A percentile compares a stretch with the other conserved stretches of the same genome.
phyloP scores from a whole-genome alignment of 2,113 vertebrate species.

The Orthonyx spaldingii region DNA sequence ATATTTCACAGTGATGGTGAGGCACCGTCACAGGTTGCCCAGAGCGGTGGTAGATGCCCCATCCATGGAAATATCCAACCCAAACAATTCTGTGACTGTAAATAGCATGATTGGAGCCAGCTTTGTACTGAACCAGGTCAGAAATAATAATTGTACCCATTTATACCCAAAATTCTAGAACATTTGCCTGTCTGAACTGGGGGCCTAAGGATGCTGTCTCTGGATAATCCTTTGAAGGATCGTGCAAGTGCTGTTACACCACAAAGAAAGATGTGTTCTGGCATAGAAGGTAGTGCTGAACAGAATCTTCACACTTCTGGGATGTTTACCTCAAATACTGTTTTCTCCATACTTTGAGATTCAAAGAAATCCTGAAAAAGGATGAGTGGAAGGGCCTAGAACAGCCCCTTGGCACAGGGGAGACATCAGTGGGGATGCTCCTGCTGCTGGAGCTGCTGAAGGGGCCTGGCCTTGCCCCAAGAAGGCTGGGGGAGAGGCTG shows the following conservation, averaged over 20 bases:
- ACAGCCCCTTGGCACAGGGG: not conserved
- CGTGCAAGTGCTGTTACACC: not conserved
- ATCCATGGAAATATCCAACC: not conserved
- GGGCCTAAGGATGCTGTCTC: not conserved
- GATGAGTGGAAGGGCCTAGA: not conserved
- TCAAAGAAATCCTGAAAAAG: not conserved
- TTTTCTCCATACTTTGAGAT: not conserved
- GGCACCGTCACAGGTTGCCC: not conserved
- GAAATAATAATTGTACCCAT: not conserved
- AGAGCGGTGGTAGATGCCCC: not conserved
- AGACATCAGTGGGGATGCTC: not conserved
- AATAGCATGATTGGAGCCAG: not conserved
- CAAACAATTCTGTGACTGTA: not conserved
- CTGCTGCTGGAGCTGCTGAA: not conserved
- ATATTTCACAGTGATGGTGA: not conserved
- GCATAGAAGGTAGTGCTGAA: not conserved
- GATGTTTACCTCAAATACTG: not conserved
- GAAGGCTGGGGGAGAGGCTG: not conserved
- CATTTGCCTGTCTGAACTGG: not conserved
- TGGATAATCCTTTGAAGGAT: not conserved
- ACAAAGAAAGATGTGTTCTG: not conserved
- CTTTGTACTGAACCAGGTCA: not conserved
- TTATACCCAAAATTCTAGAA: not conserved
- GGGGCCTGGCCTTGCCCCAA: not conserved
- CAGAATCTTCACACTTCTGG: not conserved